Percentiles rank a stretch among this genome's conserved stretches.
Conservation (phyloP, 1,140 invertebrate genomes). For the Phthorimaea operculella region DNA sequence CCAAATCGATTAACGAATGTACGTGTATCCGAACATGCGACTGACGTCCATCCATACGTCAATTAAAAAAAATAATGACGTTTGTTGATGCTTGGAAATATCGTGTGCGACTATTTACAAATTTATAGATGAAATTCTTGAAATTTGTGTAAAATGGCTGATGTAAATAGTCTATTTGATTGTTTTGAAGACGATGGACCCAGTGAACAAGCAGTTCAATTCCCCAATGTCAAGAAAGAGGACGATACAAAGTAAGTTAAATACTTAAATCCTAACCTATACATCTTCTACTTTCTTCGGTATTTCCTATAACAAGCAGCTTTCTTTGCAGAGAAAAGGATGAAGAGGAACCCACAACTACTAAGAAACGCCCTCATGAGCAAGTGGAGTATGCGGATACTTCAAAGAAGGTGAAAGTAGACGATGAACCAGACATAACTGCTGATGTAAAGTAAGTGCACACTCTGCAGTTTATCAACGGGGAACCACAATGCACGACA, state of each 20-base stretch:
- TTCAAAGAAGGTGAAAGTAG: slow-evolving; percentile 41
- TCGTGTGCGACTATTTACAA: neutral
- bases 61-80: neutral
- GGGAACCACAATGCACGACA: no score
- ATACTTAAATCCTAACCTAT: slow-evolving; percentile 30
- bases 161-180: slow-evolving; percentile 51
- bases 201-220: slow-evolving; percentile 27
- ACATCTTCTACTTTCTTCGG: neutral
- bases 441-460: slow-evolving; percentile 47
- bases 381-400: slow-evolving; percentile 45
- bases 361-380: slow-evolving; percentile 42
- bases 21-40: neutral
- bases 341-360: slow-evolving; percentile 9
- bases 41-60: neutral
- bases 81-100: neutral
- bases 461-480: neutral
- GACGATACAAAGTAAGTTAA: slow-evolving; percentile 32
- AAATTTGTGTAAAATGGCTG: slow-evolving; percentile 21
- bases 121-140: neutral
- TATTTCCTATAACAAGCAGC: neutral
- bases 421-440: slow-evolving; percentile 37
- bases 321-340: slow-evolving; percentile 1
- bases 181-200: slow-evolving; percentile 42
- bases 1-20: neutral
- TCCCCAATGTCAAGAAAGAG: slow-evolving; percentile 30